Evolutionary conservation across 2,888 invertebrate species (phyloP).

Genomic region (Matsumyia berberina): DNA sequence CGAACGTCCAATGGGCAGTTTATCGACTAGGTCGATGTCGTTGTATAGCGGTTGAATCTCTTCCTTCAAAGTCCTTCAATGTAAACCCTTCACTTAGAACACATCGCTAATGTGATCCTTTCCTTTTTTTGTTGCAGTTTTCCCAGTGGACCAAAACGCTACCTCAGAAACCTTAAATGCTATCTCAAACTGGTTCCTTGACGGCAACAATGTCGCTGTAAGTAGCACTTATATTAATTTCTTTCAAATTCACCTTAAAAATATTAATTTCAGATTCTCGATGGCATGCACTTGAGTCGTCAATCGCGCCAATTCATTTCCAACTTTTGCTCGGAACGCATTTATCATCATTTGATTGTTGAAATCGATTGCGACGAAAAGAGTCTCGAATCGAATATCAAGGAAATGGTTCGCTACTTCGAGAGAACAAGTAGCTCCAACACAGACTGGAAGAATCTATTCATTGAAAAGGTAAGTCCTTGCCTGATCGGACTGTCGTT

Average conservation of each 20-base stretch:
- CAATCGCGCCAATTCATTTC: constrained; percentile 91
- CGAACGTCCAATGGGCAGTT: too few species aligned
- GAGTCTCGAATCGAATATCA: constrained; percentile 85
- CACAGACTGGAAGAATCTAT: constrained; percentile 77
- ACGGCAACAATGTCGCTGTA: constrained; percentile 92
- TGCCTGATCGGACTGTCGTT: too few species aligned
- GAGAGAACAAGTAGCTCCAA: constrained; percentile 76
- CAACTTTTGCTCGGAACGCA: constrained; percentile 90
- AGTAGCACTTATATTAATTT: constrained; percentile 81
- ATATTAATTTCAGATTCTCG: constrained; percentile 89
- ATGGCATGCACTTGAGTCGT: constrained; percentile 95
- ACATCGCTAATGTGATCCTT: not conserved
- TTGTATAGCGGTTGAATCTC: too few species aligned
- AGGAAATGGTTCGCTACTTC: constrained; percentile 85
- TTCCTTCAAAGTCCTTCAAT: too few species aligned
- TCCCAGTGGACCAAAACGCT: constrained; percentile 85
- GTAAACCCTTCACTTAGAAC: too few species aligned
- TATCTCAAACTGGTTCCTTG: constrained; percentile 91
- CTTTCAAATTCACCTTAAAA: not conserved
- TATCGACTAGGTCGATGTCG: too few species aligned
- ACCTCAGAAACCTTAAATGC: constrained; percentile 91
- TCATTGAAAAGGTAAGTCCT: constrained; percentile 74
- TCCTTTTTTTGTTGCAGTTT: constrained; percentile 86
- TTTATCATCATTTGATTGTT: constrained; percentile 94
- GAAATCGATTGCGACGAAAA: constrained; percentile 95